These are phyloP conservation scores for Mycteria americana DNA, from an alignment of 2,797 vertebrate genomes.

Conservation along the genomic window DNA sequence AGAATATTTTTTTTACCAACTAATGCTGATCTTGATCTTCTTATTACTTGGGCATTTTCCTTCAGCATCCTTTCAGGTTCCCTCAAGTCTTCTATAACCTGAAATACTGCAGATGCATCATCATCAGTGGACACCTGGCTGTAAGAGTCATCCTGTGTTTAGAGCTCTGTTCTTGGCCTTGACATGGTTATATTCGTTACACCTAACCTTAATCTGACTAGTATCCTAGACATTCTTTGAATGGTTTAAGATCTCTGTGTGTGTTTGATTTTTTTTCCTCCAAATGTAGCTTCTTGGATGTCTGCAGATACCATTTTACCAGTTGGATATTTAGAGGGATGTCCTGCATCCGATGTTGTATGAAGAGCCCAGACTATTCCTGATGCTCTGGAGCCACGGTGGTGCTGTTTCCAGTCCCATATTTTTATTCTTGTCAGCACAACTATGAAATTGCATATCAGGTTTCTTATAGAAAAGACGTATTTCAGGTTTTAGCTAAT, in stretches of 20 bases:
- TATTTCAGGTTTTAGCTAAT: neutral
- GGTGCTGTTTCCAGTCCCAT: neutral
- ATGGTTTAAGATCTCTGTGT: neutral
- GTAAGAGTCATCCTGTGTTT: neutral
- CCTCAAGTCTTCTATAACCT: neutral
- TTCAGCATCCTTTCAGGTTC: neutral
- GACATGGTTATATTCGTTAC: neutral
- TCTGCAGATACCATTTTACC: neutral
- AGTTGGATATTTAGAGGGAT: neutral
- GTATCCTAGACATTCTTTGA: neutral
- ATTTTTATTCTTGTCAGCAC: neutral
- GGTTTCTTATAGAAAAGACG: neutral
- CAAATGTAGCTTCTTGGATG: neutral
- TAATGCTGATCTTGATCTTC: neutral
- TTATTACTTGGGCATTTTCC: neutral
- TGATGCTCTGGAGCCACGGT: neutral
- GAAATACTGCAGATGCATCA: neutral
- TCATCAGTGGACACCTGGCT: neutral
- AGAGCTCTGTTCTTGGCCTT: neutral
- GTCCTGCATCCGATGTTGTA: accelerated
- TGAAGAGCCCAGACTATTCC: neutral
- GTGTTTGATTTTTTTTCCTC: neutral
- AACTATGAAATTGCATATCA: neutral
- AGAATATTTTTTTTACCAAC: neutral
- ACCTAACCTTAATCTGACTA: neutral